These are phyloP conservation scores for Cassiopea andromeda DNA, from an alignment of 30 jellyfish, hydroid and myxozoan genomes.

Conservation along the genomic window DNA sequence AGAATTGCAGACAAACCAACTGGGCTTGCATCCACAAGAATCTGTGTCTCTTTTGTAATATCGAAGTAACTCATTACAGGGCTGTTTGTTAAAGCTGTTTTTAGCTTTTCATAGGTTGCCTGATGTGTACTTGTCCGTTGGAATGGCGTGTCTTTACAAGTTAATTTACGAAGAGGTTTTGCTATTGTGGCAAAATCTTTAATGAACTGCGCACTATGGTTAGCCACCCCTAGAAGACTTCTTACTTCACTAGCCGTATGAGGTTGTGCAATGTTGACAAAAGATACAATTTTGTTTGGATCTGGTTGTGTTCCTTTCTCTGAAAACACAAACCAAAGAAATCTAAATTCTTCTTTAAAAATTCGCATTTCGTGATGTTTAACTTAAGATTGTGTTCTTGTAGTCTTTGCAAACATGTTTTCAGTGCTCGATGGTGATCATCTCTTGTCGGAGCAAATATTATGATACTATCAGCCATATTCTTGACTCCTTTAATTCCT, in stretches of 20 bases:
- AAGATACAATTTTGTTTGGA: slow-evolving; percentile 13
- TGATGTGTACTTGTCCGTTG: slow-evolving; percentile 19
- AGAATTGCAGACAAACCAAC: slow-evolving; percentile 52
- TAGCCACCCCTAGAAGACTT: slow-evolving; percentile 51
- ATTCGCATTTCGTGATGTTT: slow-evolving; percentile 24
- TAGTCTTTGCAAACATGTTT: slow-evolving; percentile 6
- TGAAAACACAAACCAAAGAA: slow-evolving; percentile 48
- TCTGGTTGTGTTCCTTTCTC: slow-evolving; percentile 46
- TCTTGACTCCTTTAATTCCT: neutral
- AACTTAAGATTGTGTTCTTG: slow-evolving; percentile 9
- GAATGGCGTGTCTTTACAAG: slow-evolving; percentile 9
- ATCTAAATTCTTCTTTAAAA: slow-evolving; percentile 18
- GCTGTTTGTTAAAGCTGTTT: slow-evolving; percentile 1
- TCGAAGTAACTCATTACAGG: slow-evolving; percentile 39
- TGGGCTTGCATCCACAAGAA: slow-evolving; percentile 36
- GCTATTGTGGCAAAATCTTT: slow-evolving; percentile 23
- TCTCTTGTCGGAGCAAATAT: slow-evolving; percentile 38
- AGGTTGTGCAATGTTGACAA: slow-evolving; percentile 19
- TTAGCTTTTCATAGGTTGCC: neutral
- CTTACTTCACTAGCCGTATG: slow-evolving; percentile 28
- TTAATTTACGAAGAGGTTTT: slow-evolving; percentile 48
- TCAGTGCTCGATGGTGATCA: slow-evolving; percentile 50
- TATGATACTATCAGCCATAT: slow-evolving; percentile 39
- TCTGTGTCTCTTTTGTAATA: slow-evolving; percentile 14
- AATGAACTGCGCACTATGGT: slow-evolving; percentile 11